A percentile compares a stretch with the other conserved stretches of the same genome.
These are phyloP conservation scores for Sarcophaga peregrina DNA, from an alignment of 1,140 invertebrate species.

Conservation along the genomic window DNA sequence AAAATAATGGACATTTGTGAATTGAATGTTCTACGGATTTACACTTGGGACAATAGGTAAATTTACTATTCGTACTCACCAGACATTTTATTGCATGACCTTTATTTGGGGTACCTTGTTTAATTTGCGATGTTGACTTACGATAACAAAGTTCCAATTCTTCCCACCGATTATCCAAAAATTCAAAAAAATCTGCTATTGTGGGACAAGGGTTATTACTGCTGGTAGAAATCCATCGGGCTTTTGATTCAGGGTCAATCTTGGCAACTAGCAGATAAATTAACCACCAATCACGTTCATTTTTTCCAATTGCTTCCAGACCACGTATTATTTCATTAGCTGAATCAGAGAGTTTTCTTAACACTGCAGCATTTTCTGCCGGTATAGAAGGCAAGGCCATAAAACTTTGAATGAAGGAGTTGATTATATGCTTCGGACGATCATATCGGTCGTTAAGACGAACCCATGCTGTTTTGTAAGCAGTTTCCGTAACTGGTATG, in stretches of 20 bases:
- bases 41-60: neutral
- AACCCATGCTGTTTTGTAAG: slow-evolving; percentile 30
- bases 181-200: slow-evolving; percentile 20
- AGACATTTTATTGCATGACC: neutral
- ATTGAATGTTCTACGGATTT: neutral
- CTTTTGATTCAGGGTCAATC: slow-evolving; percentile 26
- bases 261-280: slow-evolving; percentile 15
- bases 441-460: slow-evolving; percentile 35
- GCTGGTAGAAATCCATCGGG: slow-evolving; percentile 26
- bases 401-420: slow-evolving; percentile 34
- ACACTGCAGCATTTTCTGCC: neutral
- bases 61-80: neutral
- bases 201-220: neutral
- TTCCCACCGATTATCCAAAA: slow-evolving; percentile 36
- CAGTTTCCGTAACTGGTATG: slow-evolving; percentile 1
- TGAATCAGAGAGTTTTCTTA: slow-evolving; percentile 23
- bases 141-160: slow-evolving; percentile 36
- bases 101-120: neutral
- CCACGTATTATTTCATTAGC: slow-evolving; percentile 29
- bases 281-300: slow-evolving; percentile 21
- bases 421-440: slow-evolving; percentile 38
- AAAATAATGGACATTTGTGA: neutral
- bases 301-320: neutral
- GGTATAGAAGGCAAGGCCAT: slow-evolving; percentile 27
- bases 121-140: neutral